Conservation (phyloP, 2,888 invertebrate species). For the Julus scanicus region DNA sequence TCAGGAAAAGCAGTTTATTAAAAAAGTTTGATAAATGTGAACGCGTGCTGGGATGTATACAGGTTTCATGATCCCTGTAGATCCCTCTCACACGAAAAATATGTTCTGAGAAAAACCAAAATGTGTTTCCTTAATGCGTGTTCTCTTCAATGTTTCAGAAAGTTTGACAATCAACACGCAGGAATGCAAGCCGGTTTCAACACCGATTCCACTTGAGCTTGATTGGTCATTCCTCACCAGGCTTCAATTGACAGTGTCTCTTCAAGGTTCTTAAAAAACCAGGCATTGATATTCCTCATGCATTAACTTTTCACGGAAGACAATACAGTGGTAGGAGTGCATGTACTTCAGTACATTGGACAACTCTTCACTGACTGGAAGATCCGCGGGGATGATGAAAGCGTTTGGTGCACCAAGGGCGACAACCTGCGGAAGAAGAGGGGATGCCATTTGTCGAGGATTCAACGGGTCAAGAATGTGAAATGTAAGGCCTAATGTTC, state of each 20-base stretch:
- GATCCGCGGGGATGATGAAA: neutral
- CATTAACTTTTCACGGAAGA: neutral
- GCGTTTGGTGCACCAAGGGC: neutral
- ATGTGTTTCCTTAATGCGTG: too few species aligned
- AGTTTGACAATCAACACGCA: too few species aligned
- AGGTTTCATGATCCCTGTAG: too few species aligned
- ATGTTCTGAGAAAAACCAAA: too few species aligned
- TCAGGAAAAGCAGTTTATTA: too few species aligned
- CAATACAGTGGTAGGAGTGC: neutral
- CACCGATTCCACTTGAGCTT: neutral
- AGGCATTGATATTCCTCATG: neutral
- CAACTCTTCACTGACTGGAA: neutral
- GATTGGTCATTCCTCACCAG: too few species aligned
- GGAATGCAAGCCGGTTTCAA: too few species aligned
- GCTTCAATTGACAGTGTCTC: neutral
- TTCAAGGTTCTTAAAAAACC: neutral
- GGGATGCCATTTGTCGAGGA: neutral
- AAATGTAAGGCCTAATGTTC: neutral
- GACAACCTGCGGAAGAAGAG: neutral
- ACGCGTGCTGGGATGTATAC: too few species aligned
- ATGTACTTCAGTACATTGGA: neutral
- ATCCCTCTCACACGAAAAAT: too few species aligned
- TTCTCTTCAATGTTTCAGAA: too few species aligned
- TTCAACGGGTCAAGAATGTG: slow-evolving; percentile 31
- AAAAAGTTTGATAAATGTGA: too few species aligned